Evolutionary conservation across 2,888 invertebrate genomes (phyloP).

Genomic region (Synergus japonicus): DNA sequence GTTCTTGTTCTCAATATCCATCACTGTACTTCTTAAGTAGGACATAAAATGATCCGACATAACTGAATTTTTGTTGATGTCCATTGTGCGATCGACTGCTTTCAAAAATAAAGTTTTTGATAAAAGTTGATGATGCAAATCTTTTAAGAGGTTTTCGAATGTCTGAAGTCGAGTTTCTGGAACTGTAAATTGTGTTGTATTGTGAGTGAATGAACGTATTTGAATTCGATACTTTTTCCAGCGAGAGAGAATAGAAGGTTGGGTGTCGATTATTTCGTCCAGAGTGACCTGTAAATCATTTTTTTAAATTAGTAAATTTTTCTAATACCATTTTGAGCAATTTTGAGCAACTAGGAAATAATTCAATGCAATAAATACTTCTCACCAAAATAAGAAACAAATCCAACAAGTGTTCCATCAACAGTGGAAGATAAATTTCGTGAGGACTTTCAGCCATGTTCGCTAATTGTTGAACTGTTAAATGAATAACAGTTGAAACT

Average conservation of each 20-base stretch:
- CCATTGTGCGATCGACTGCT: constrained; percentile 76
- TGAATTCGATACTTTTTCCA: constrained; percentile 89
- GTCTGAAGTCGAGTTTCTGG: constrained; percentile 82
- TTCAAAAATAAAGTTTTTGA: constrained; percentile 78
- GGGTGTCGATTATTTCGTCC: constrained; percentile 83
- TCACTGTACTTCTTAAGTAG: constrained; percentile 82
- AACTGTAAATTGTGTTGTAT: constrained; percentile 81
- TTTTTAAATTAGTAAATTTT: neutral
- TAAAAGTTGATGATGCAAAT: constrained; percentile 84
- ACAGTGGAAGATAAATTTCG: constrained; percentile 72
- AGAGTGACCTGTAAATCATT: constrained; percentile 77
- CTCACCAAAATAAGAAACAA: constrained; percentile 81
- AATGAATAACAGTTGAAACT: constrained; percentile 64
- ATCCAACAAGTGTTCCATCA: constrained; percentile 82
- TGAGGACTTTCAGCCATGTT: constrained; percentile 65
- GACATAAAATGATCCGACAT: constrained; percentile 83
- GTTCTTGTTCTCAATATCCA: constrained; percentile 82
- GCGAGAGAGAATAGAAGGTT: constrained; percentile 81
- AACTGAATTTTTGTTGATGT: constrained; percentile 78
- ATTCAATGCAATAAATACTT: neutral
- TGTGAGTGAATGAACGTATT: constrained; percentile 84
- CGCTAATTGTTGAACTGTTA: constrained; percentile 69
- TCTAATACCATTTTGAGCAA: too few relatives aligned
- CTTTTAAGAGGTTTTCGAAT: constrained; percentile 85
- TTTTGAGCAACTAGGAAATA: neutral